phyloP scores from a whole-genome alignment of 2,797 vertebrate species.

The Limosa lapponica region DNA sequence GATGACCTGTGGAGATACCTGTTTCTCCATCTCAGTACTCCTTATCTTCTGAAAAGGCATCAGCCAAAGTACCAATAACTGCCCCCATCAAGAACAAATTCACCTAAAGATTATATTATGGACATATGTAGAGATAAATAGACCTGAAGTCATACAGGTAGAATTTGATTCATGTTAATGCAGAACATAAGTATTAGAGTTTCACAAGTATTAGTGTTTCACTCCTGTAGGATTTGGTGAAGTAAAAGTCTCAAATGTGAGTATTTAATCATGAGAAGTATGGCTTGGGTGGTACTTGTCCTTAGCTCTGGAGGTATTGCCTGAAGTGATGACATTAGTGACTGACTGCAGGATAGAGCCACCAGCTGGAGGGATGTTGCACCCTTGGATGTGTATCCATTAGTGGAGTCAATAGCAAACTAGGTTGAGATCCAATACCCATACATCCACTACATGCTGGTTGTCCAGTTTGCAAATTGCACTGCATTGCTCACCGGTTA shows the following conservation, averaged over 20 bases:
- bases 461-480: background rate
- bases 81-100: background rate
- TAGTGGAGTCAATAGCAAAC: background rate
- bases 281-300: background rate
- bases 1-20: background rate
- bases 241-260: background rate
- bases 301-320: background rate
- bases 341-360: background rate
- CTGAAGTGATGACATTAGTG: background rate
- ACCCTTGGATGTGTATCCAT: background rate
- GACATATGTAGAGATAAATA: background rate
- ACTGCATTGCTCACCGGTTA: background rate
- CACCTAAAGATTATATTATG: background rate
- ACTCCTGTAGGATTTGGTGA: background rate
- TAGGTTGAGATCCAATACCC: background rate
- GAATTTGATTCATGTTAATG: background rate
- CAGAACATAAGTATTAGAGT: background rate
- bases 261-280: background rate
- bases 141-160: background rate
- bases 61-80: background rate
- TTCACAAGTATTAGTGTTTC: background rate
- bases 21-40: background rate
- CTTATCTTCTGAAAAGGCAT: background rate
- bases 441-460: background rate
- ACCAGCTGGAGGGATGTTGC: background rate